Evolutionary conservation across 2,797 vertebrate species (phyloP).

Genomic region (Sylvia borin): DNA sequence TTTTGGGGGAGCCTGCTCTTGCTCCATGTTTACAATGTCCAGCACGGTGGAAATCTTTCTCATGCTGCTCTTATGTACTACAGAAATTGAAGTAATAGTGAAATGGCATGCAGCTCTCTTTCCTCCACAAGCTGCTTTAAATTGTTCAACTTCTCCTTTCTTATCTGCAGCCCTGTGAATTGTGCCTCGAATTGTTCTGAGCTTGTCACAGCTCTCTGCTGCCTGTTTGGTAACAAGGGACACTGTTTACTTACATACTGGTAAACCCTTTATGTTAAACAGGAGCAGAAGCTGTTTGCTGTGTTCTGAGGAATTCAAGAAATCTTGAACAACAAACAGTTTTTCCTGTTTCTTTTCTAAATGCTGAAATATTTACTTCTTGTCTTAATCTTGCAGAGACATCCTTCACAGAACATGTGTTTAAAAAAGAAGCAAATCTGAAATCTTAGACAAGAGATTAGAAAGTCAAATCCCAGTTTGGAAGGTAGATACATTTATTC

Average conservation of each 20-base stretch:
- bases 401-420: neutral
- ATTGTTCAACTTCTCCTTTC: neutral
- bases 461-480: neutral
- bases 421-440: neutral
- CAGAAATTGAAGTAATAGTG: neutral
- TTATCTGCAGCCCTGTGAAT: neutral
- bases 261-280: neutral
- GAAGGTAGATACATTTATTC: neutral
- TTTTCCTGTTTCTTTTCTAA: neutral
- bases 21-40: neutral
- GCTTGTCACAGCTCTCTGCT: neutral
- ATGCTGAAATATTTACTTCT: neutral
- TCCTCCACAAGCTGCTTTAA: neutral
- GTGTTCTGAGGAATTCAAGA: neutral
- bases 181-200: neutral
- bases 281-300: neutral
- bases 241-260: neutral
- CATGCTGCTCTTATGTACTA: neutral
- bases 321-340: neutral
- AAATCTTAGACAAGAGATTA: neutral
- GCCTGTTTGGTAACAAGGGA: constrained; percentile 4
- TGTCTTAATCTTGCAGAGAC: neutral
- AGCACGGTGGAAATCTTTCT: neutral
- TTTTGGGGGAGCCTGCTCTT: neutral
- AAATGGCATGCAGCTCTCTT: neutral